Percentiles rank a stretch among this genome's conserved stretches.
These are phyloP conservation scores for Nothocercus nigrocapillus DNA, from an alignment of 2,113 vertebrate species.

Conservation along the genomic window DNA sequence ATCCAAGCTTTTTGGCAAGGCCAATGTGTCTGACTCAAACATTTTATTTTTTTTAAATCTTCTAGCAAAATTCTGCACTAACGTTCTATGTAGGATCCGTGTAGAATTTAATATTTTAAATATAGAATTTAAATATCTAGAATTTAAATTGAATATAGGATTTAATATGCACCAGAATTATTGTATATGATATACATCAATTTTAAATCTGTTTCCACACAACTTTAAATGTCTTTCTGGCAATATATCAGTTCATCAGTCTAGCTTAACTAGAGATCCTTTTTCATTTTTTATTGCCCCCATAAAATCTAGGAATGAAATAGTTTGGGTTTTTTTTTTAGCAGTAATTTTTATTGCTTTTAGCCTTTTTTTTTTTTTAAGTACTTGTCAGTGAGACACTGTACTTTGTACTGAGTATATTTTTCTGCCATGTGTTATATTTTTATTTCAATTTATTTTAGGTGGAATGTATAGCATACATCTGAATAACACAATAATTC, in stretches of 20 bases:
- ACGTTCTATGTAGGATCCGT: background rate
- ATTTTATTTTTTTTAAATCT: background rate
- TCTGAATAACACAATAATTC: conserved; percentile 61
- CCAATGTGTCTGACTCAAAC: background rate
- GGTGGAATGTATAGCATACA: conserved; percentile 54
- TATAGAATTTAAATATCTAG: too few species aligned
- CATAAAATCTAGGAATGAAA: conserved; percentile 74
- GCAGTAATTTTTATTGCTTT: conserved; percentile 78
- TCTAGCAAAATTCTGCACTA: background rate
- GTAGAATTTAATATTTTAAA: too few species aligned
- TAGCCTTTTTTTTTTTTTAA: conserved; percentile 63
- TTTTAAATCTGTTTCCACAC: conserved; percentile 72
- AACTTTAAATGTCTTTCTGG: conserved; percentile 67
- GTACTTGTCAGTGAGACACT: conserved; percentile 68
- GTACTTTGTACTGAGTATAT: conserved; percentile 59
- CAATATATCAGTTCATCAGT: conserved; percentile 71
- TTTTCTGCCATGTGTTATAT: conserved; percentile 62
- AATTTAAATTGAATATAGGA: too few species aligned
- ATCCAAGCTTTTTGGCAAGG: background rate
- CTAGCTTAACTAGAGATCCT: conserved; percentile 73
- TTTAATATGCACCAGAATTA: conserved; percentile 69
- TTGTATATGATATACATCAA: conserved; percentile 65
- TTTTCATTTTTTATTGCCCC: conserved; percentile 68
- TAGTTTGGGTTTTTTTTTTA: conserved; percentile 77
- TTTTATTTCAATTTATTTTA: conserved; percentile 81